Base-by-base conservation (phyloP, 2,888 invertebrate species). In the Chorisops tibialis region DNA sequence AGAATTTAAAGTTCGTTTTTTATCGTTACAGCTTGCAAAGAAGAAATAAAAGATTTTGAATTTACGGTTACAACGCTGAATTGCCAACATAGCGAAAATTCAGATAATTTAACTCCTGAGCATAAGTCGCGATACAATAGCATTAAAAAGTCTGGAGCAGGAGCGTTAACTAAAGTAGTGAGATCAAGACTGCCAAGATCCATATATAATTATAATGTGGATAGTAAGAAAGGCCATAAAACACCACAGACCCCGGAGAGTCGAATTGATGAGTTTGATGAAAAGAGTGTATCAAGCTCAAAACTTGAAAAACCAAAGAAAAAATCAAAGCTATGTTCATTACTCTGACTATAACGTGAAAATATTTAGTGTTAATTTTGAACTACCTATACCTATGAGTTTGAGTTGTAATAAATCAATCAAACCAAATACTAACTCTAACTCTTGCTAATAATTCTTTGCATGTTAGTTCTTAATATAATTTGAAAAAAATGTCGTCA, bases 41-140 rank as follows among this genome's bases (percentile, higher is more conserved):
- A 88, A 70, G 88, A 90, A 67, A 88, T 90, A 38, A 89, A 91
- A 76, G 93, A 92, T 74, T 89, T 93, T 66, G 92, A 93, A 75
- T 84, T 93, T 67, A 92, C 91, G 0, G 89, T 93, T n/a, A 89
- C 89, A 21, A 93, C 92, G 0, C 79, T 93, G 38, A 91, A 92
- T 75, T 87, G 89, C 76, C 73, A 83, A 50, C 82, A 84, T 70
- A 68, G 79, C 35, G 72, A 73, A 1, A 68, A 68, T 24, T 75
- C 80, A 0, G 83, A 83, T 35, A 75, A 75, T 38, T 77, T 76
- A 61, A 74, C 76, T 21, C 75, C 79, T 19, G 75, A 75, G 18
- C 73, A 76, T 63, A 70, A 67, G 24, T 75, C 74, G 1, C 73
- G 79, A 24, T 76, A 82, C 65, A 76, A 76, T 0, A 82, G 82